phyloP scores from a whole-genome alignment of 35 echinoderm and acorn worm species.

The Hemicentrotus pulcherrimus region DNA sequence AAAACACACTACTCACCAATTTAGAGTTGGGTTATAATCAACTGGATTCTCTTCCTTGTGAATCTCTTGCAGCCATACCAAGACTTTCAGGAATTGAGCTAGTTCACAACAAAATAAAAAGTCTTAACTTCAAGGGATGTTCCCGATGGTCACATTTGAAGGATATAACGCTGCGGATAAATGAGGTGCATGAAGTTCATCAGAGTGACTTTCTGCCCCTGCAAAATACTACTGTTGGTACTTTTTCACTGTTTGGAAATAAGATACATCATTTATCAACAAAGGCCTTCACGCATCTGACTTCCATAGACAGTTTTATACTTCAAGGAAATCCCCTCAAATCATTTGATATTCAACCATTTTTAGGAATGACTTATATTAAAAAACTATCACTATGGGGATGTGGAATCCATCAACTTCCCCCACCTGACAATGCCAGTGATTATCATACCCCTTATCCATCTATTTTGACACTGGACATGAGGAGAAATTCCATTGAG shows the following conservation, averaged over 20 bases:
- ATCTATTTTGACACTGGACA: not conserved
- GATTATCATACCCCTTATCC: not conserved
- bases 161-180: not conserved
- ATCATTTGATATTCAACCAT: conserved; percentile 21
- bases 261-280: not conserved
- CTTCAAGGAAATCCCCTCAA: not conserved
- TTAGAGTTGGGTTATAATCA: not conserved
- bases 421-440: not conserved
- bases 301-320: not conserved
- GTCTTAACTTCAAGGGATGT: not conserved
- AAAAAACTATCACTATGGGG: not conserved
- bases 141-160: not conserved
- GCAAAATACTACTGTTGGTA: not conserved
- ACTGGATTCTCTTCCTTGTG: not conserved
- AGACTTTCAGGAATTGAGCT: not conserved
- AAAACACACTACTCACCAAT: not conserved
- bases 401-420: not conserved
- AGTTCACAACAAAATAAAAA: not conserved
- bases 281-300: not conserved
- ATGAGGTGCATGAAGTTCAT: not conserved
- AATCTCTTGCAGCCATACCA: not conserved
- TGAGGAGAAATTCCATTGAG: not conserved
- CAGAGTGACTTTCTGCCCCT: not conserved
- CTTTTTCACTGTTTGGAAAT: not conserved
- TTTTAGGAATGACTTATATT: conserved; percentile 1